Evolutionary conservation across 2,797 vertebrate species (phyloP).

Genomic region (Morus bassanus): DNA sequence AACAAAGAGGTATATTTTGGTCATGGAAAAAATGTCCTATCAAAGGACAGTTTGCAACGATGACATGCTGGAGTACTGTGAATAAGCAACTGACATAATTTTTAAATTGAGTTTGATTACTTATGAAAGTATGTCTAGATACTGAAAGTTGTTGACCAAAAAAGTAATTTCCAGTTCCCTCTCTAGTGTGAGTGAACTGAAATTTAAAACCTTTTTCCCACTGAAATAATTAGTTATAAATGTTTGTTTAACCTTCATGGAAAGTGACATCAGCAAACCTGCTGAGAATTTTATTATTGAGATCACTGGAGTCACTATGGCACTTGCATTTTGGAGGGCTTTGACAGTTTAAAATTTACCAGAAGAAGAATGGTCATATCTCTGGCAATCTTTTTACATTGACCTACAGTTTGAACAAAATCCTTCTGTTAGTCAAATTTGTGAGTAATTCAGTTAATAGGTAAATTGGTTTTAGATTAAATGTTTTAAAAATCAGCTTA

Average conservation of each 20-base stretch:
- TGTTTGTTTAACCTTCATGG: not conserved
- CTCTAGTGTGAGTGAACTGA: not conserved
- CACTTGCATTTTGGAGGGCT: not conserved
- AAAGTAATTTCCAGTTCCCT: not conserved
- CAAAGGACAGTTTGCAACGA: not conserved
- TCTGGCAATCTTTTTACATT: not conserved
- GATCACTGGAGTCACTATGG: not conserved
- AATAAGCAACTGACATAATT: not conserved
- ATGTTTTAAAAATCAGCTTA: constrained; percentile 27
- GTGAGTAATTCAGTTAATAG: not conserved
- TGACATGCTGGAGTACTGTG: not conserved
- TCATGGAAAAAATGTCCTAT: not conserved
- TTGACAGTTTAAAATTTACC: not conserved
- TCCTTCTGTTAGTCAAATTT: not conserved
- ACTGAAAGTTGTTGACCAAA: not conserved
- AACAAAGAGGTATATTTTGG: not conserved
- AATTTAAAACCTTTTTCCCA: not conserved
- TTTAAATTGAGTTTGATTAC: not conserved
- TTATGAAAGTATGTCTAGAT: not conserved
- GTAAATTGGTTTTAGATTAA: constrained; percentile 37
- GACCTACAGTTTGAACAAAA: not conserved
- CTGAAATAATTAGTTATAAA: not conserved
- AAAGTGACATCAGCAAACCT: not conserved
- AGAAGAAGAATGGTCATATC: not conserved
- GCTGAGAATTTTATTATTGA: not conserved